phyloP scores from a whole-genome alignment of 2,888 invertebrate species.

The Tupiocoris notatus region DNA sequence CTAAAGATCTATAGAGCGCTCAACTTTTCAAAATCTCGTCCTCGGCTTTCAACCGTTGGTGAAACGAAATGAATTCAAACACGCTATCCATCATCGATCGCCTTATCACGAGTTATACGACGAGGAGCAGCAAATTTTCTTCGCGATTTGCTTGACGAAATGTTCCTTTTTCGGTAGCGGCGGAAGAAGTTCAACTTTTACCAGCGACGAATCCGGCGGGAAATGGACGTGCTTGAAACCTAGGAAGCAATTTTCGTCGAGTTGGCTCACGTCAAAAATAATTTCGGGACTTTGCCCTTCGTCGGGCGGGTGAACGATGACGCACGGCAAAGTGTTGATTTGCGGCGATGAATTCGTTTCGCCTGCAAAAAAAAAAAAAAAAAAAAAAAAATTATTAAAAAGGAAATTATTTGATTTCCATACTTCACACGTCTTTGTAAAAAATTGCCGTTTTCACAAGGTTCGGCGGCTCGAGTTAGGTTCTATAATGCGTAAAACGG shows the following conservation, averaged over 20 bases:
- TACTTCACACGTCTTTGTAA: too few species aligned
- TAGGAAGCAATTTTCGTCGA: background rate
- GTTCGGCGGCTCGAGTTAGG: too few species aligned
- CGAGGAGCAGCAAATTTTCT: constrained; percentile 38
- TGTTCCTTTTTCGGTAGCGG: constrained; percentile 40
- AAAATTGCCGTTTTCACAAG: too few species aligned
- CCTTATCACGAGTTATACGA: too few species aligned
- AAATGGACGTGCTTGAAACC: constrained; percentile 42
- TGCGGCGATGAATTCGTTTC: background rate
- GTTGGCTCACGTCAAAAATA: background rate
- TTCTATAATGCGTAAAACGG: too few species aligned
- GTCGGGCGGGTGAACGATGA: background rate
- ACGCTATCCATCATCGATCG: too few species aligned
- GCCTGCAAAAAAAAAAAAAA: background rate
- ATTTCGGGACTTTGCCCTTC: background rate
- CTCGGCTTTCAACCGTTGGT: background rate
- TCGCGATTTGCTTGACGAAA: constrained; percentile 42
- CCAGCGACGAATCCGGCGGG: constrained; percentile 38
- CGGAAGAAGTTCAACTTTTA: constrained; percentile 34
- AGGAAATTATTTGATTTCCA: too few species aligned
- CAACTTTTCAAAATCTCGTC: too few species aligned
- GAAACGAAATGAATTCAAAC: too few species aligned
- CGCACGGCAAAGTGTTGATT: background rate
- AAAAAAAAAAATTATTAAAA: background rate
- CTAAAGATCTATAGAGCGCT: too few species aligned